These are phyloP conservation scores for Pangasius larnaudii DNA, from an alignment of 2,797 vertebrate genomes.

Conservation along the genomic window DNA sequence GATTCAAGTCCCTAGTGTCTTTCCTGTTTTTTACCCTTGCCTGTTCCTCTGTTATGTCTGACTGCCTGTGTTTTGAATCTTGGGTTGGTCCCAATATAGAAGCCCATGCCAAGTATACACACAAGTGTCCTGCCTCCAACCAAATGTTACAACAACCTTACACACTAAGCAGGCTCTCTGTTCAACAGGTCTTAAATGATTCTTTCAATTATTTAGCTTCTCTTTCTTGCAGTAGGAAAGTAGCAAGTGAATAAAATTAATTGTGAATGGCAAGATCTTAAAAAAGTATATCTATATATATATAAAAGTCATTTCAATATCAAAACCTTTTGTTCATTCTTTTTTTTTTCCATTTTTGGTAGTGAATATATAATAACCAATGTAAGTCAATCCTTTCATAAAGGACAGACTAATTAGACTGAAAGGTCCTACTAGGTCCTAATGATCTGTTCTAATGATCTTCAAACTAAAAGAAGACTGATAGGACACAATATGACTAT, in stretches of 20 bases:
- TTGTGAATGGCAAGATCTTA: background rate
- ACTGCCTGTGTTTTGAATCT: background rate
- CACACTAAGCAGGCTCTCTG: background rate
- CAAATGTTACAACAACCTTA: background rate
- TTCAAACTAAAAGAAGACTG: constrained; percentile 60
- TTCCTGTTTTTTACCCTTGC: background rate
- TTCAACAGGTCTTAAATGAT: background rate
- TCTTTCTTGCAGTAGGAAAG: background rate
- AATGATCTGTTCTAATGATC: constrained; percentile 44
- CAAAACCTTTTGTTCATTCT: constrained; percentile 38
- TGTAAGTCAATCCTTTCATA: constrained; percentile 68
- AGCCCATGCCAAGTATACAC: background rate
- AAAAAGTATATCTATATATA: too few species aligned
- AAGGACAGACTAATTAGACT: constrained; percentile 78
- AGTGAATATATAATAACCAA: constrained; percentile 62
- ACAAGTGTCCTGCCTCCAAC: background rate
- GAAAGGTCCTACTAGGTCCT: constrained; percentile 68
- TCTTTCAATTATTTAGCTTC: background rate
- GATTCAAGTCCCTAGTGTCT: background rate
- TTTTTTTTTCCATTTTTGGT: constrained; percentile 39
- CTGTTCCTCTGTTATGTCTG: background rate
- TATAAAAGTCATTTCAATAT: background rate
- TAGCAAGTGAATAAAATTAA: background rate
- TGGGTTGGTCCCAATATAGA: constrained; percentile 2
- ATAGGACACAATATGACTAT: constrained; percentile 64